phyloP scores from a whole-genome alignment of 1,140 invertebrate species.

The Drosophila murphyi region DNA sequence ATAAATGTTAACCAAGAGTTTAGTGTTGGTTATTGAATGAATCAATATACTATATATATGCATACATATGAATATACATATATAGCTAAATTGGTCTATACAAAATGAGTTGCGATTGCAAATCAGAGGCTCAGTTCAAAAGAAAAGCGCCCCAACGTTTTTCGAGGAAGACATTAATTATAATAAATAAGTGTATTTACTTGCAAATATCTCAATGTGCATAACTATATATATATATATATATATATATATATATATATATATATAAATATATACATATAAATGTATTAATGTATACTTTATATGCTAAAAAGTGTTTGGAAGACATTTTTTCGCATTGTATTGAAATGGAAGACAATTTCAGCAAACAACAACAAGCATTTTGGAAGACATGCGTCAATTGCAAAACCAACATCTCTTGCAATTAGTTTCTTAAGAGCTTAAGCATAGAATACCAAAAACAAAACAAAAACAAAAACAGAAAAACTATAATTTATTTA shows the following conservation, averaged over 20 bases:
- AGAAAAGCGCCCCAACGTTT: slow-evolving; percentile 21
- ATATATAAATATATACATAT: slow-evolving; percentile 31
- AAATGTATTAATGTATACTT: slow-evolving; percentile 25
- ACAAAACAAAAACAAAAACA: slow-evolving; percentile 19
- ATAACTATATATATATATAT: slow-evolving; percentile 6
- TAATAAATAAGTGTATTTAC: slow-evolving; percentile 68
- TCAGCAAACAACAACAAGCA: slow-evolving; percentile 62
- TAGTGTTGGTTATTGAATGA: slow-evolving; percentile 75
- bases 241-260: slow-evolving; percentile 21
- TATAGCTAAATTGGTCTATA: slow-evolving; percentile 75
- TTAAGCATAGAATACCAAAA: slow-evolving; percentile 36
- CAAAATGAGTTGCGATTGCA: slow-evolving; percentile 80
- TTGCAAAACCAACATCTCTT: slow-evolving; percentile 49
- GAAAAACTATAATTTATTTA: slow-evolving; percentile 38
- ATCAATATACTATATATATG: slow-evolving; percentile 39
- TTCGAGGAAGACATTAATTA: slow-evolving; percentile 55
- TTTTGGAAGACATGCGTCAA: slow-evolving; percentile 82
- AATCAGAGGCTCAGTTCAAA: slow-evolving; percentile 70
- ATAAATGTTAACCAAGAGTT: slow-evolving; percentile 77
- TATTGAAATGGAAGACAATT: slow-evolving; percentile 61
- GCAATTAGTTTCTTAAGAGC: slow-evolving; percentile 55
- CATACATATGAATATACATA: slow-evolving; percentile 54
- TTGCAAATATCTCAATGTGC: slow-evolving; percentile 50
- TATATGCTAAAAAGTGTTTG: slow-evolving; percentile 68
- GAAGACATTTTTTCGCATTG: slow-evolving; percentile 83